Percentiles rank a stretch among this genome's conserved stretches.
Conservation (phyloP, 2,888 invertebrate genomes). For the Leptinotarsa juncta region DNA sequence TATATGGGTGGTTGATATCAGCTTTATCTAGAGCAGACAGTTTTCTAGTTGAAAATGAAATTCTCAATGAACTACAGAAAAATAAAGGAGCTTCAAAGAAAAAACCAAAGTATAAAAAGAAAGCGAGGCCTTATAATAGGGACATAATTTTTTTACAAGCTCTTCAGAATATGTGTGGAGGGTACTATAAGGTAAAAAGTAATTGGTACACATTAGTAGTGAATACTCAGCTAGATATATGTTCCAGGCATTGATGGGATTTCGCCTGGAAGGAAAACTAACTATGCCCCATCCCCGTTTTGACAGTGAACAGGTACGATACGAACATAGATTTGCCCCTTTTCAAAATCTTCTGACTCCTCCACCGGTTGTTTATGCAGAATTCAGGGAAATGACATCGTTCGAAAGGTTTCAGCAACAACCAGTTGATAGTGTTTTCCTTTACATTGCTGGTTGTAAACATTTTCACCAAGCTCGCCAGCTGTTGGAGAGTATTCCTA, state of each 20-base stretch:
- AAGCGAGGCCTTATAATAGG: conserved; percentile 78
- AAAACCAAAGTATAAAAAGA: conserved; percentile 72
- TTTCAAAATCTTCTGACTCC: conserved; percentile 88
- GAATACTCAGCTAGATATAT: neutral
- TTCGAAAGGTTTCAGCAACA: conserved; percentile 70
- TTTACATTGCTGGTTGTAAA: conserved; percentile 88
- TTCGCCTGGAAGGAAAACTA: conserved; percentile 89
- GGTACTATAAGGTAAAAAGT: conserved; percentile 84
- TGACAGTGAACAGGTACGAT: conserved; percentile 93
- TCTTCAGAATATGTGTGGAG: conserved; percentile 93
- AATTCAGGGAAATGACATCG: conserved; percentile 88
- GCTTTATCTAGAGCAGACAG: conserved; percentile 91
- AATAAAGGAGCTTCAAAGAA: conserved; percentile 72
- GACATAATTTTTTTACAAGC: conserved; percentile 93
- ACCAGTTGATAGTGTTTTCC: conserved; percentile 68
- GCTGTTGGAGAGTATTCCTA: conserved; percentile 84
- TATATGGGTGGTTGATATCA: conserved; percentile 94
- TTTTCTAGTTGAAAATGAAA: conserved; percentile 77
- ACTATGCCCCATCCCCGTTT: conserved; percentile 87
- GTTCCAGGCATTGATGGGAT: conserved; percentile 85
- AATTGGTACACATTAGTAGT: neutral
- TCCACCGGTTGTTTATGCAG: conserved; percentile 90
- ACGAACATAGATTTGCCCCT: conserved; percentile 93
- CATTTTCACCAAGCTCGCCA: conserved; percentile 92
- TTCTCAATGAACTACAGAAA: conserved; percentile 66